Evolutionary conservation across 2,888 invertebrate genomes (phyloP), one percentile per base, ranked within the genome.

Genomic region (Neuroscelio doddi): DNA sequence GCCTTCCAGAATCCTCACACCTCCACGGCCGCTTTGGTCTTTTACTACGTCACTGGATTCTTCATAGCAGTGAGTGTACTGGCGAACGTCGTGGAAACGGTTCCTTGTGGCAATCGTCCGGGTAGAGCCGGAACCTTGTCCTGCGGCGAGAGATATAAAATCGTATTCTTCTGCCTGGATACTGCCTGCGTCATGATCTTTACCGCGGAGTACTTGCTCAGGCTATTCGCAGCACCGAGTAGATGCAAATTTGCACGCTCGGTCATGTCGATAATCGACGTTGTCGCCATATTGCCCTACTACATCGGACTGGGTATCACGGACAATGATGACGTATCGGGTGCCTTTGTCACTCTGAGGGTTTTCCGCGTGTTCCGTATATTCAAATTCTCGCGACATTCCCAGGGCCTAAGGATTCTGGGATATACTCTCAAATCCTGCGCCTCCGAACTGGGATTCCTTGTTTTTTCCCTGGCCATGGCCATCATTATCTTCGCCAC

Each of bases 131-230:
- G 95, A 30, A 94, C 94, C 8, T 87, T 95, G 75, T 94, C 97
- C 4, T 99, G 98, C 85, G 99, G 99, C 52, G 98, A 98, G 86
- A 91, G 96, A 68, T 99, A 97, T 87, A 96, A 97, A 87, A 95
- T 96, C 77, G 95, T 97, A 72, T 98, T 98, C 89, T 99, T 99
- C 89, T 99, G 98, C 86, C 87, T 99, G 86, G 97, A 99, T 88
- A 99, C 99, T 15, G 99, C 99, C 68, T 99, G 99, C 87, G 99
- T 99, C 75, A 98, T 99, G 96, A 99, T 99, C 73, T 99, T 99
- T 88, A 98, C 98, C 12, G 96, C 97, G 38, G 98, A 99, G 86
- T 99, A 99, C 85, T 87, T 98, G 75, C 88, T 98, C 70, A 90
- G 95, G 82, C 89, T 99, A 77, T 98, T 97, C 86, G 98, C 98